Evolutionary conservation across 2,113 vertebrate species (phyloP).

Genomic region (Pelobates fuscus): DNA sequence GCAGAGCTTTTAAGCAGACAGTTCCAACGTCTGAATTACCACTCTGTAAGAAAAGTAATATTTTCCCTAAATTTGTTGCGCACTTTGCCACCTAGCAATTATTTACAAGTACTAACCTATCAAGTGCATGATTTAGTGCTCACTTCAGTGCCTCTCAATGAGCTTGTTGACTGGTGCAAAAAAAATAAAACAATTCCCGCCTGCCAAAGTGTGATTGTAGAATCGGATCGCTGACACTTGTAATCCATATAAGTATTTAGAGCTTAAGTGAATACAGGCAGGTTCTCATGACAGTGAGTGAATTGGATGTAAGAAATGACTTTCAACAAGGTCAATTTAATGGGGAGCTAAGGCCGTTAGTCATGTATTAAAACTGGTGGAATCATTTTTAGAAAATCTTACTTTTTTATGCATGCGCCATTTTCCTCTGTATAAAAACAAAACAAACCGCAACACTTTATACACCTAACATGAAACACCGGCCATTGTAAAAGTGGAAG

Average conservation of each 20-base stretch:
- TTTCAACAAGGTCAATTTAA: background rate
- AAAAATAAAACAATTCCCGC: conserved; percentile 11
- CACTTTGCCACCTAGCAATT: conserved; percentile 41
- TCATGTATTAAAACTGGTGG: no score
- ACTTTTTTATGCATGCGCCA: no score
- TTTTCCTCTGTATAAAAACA: no score
- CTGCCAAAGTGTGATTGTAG: background rate
- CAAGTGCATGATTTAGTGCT: conserved; percentile 23
- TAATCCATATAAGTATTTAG: conserved; percentile 2
- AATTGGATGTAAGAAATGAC: background rate
- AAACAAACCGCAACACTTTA: no score
- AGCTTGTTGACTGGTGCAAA: conserved; percentile 17
- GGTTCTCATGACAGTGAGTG: background rate
- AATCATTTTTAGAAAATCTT: no score
- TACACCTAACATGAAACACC: no score
- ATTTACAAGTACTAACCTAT: conserved; percentile 34
- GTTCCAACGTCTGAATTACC: conserved; percentile 28
- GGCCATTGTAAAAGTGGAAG: no score
- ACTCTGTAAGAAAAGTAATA: conserved; percentile 26
- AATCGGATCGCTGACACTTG: conserved; percentile 1
- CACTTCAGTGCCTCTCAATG: conserved; percentile 28
- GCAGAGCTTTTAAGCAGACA: conserved; percentile 35
- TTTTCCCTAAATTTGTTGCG: conserved; percentile 42
- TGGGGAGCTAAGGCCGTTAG: background rate
- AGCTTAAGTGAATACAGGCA: background rate